phyloP scores from a whole-genome alignment of 2,888 invertebrate genomes.

The Criorhina ranunculi region DNA sequence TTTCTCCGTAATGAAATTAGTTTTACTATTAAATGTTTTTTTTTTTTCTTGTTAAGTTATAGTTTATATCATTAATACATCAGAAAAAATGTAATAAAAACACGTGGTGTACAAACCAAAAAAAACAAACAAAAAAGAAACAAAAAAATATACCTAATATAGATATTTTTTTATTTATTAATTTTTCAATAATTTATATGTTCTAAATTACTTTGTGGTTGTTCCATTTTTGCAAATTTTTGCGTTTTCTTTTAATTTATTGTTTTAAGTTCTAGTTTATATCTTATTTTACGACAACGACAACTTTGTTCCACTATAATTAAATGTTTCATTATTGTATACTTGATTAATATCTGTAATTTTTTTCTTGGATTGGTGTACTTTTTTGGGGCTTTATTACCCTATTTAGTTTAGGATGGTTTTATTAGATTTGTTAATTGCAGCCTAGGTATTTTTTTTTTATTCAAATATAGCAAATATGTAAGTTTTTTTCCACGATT shows the following conservation, averaged over 20 bases:
- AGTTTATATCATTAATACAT: slow-evolving; percentile 54
- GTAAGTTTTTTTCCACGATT: slow-evolving; percentile 55
- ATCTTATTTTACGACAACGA: slow-evolving; percentile 75
- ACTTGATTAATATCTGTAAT: slow-evolving; percentile 69
- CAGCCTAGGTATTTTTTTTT: slow-evolving; percentile 62
- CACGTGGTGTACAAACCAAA: slow-evolving; percentile 66
- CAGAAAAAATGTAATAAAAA: slow-evolving; percentile 68
- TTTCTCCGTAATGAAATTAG: slow-evolving; percentile 52
- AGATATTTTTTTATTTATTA: slow-evolving; percentile 69
- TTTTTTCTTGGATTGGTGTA: slow-evolving; percentile 71
- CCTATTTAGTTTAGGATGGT: slow-evolving; percentile 63
- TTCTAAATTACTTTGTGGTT: slow-evolving; percentile 70
- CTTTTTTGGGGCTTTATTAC: slow-evolving; percentile 52
- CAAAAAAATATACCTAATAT: slow-evolving; percentile 73
- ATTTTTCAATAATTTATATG: slow-evolving; percentile 60
- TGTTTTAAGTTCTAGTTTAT: slow-evolving; percentile 71
- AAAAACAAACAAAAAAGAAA: slow-evolving; percentile 47
- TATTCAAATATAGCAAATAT: slow-evolving; percentile 68
- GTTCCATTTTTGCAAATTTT: slow-evolving; percentile 49
- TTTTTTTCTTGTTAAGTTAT: slow-evolving; percentile 21
- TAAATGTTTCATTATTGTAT: slow-evolving; percentile 69
- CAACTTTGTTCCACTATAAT: slow-evolving; percentile 74
- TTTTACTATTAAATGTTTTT: slow-evolving; percentile 29
- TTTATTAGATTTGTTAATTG: slow-evolving; percentile 63
- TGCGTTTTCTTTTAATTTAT: slow-evolving; percentile 56